phyloP scores from a whole-genome alignment of 1,140 invertebrate genomes.

The Rhynchophorus ferrugineus region DNA sequence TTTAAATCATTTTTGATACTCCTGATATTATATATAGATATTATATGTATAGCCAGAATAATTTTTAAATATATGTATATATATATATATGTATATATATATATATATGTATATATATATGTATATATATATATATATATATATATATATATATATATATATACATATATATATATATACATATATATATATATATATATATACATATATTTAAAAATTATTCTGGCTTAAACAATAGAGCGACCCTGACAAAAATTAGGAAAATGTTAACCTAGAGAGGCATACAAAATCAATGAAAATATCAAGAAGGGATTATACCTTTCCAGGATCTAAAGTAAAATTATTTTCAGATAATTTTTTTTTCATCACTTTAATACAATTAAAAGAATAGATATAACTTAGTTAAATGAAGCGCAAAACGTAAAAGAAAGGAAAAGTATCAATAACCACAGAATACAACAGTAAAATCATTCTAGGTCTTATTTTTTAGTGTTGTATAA shows the following conservation, averaged over 20 bases:
- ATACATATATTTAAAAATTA: slow-evolving; percentile 1
- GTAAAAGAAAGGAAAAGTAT: no score
- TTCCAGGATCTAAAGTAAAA: no score
- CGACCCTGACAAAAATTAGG: neutral
- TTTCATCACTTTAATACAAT: no score
- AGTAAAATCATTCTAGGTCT: no score
- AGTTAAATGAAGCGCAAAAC: no score
- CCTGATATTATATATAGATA: neutral
- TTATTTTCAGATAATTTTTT: no score
- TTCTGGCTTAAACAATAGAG: neutral
- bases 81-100: slow-evolving; percentile 8
- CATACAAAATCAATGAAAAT: no score
- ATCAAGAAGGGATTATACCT: no score
- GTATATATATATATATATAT: slow-evolving; percentile 8
- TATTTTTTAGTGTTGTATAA: no score
- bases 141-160: slow-evolving; percentile 6
- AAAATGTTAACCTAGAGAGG: neutral
- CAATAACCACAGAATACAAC: no score
- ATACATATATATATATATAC: slow-evolving; percentile 6
- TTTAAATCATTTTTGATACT: neutral
- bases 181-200: slow-evolving; percentile 9
- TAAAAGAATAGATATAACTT: no score
- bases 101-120: slow-evolving; percentile 8
- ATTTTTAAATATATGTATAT: slow-evolving; percentile 1
- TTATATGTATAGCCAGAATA: no score